phyloP scores from a whole-genome alignment of 37 sponge, comb jelly and placozoan genomes.

The Cliona cf. orientalis region DNA sequence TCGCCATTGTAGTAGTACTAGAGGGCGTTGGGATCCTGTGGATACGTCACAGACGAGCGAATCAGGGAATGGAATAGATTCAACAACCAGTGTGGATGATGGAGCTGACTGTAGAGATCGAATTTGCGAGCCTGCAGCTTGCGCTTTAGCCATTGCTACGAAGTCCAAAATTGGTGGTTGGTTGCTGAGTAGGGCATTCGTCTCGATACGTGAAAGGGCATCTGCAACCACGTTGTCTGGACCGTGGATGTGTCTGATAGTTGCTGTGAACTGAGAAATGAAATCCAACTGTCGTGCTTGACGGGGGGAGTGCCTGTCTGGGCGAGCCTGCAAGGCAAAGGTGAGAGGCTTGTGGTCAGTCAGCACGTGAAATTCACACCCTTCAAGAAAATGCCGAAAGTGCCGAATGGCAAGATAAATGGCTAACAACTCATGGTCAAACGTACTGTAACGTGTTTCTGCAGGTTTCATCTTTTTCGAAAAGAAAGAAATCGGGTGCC shows the following conservation, averaged over 20 bases:
- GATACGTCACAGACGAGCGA: conserved; percentile 56
- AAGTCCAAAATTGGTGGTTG: conserved; percentile 40
- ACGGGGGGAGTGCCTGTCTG: conserved; percentile 58
- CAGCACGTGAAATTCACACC: conserved; percentile 47
- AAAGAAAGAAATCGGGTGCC: conserved; percentile 71
- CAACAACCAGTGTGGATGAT: conserved; percentile 26
- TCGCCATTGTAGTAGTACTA: conserved; percentile 42
- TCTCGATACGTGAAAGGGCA: conserved; percentile 63
- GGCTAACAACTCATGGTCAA: conserved; percentile 66
- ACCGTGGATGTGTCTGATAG: conserved; percentile 62
- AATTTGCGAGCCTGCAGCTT: conserved; percentile 34
- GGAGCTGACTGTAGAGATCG: conserved; percentile 34
- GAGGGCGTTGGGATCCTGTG: conserved; percentile 61
- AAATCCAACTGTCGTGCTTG: conserved; percentile 64
- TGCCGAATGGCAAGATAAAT: conserved; percentile 61
- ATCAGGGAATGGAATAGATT: conserved; percentile 32
- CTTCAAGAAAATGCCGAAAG: conserved; percentile 68
- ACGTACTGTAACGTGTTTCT: conserved; percentile 77
- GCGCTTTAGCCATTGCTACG: conserved; percentile 43
- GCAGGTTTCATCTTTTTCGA: conserved; percentile 49
- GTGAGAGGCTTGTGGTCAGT: conserved; percentile 76
- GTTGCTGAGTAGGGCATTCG: conserved; percentile 39
- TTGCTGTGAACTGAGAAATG: conserved; percentile 73
- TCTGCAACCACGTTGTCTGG: conserved; percentile 61
- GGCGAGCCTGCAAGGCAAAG: conserved; percentile 22